Evolutionary conservation across 2,888 invertebrate genomes (phyloP), one percentile per base, ranked within the genome.

Genomic region (Pteria penguin): DNA sequence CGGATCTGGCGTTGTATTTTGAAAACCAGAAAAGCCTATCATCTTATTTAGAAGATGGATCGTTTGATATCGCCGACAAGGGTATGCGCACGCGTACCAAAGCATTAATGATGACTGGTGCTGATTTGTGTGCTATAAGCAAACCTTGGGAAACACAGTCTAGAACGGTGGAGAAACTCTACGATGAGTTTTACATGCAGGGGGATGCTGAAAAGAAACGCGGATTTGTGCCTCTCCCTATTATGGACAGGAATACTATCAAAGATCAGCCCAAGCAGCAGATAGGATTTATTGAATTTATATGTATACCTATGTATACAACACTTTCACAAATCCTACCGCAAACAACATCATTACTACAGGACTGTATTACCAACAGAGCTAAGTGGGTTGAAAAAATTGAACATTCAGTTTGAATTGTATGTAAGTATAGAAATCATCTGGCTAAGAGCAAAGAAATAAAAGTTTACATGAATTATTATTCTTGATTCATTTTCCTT

Each of bases 101-200:
- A 11, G 67, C 69, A 2, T 33, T 89, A 4, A 85, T 88, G 81
- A 89, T 89, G 89, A 87, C 89, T 0, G 87, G 77, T 0, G 83
- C 84, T 31, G 89, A 89, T 65, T 77, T 89, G 24, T 81, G 84
- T 70, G 86, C 84, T n/a, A 79, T 84, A n/a, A 69, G 82, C 26
- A 89, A 89, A 78, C 84, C 87, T 0, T 88, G 86, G 87, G 67
- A 74, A 4, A 75, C 82, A 3, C 87, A 88, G 75, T 33, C 69
- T 26, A 33, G 63, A 27, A 84, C 82, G 0, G 84, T 84, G 5
- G 73, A 75, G 2, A 32, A 65, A 22, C 73, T 89, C 27, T 88
- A 87, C 76, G 86, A 87, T 29, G 89, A 89, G 67, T 89, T 89
- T 63, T 89, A 88, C 68, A 72, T 70, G 29, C 89, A 87, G 84